Base-by-base conservation (phyloP, 2,113 vertebrate genomes). In the Psittacula cyanocephala region DNA sequence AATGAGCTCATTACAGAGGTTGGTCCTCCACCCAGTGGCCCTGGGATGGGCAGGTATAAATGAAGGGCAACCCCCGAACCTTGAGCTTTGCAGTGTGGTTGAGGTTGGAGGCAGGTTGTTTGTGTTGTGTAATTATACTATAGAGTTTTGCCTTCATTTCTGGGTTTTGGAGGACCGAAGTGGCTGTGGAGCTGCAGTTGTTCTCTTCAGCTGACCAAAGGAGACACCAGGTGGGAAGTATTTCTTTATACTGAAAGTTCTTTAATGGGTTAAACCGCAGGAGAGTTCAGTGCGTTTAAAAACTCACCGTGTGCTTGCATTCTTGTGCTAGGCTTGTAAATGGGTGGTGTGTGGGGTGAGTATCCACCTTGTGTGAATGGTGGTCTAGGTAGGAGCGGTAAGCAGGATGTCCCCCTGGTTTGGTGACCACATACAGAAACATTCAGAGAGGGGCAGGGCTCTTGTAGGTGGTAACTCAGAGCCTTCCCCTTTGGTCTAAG, bases 1-100 rank as follows among this genome's bases (percentile, higher is more conserved):
- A 6, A 7, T 1, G 7, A 57, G n/a, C 17, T 64, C 1, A 0
- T 20, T 31, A 49, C 2, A 20, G 6, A 29, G 6, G 27, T 59
- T 16, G 47, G 8, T 2, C 10, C 13, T 18, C 15, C 27, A 33
- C 31, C 18, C 23, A 19, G 17, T 1, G 5, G 31, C 5, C 17
- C 13, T n/a, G 17, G 15, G 15, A 5, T 6, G 17, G 31, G 49
- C 0, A 13, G 55, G 9, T 67, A 35, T 65, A 91, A 89, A 70
- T 59, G 44, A 62, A 44, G 39, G 28, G 8, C 4, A 52, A 31
- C 4, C 3, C 6, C 9, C 1, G 5, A 1, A 4, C 1, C 0
- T 0, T 2, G 1, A 2, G 2, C 1, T 5, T 5, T 6, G 0
- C 0, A 1, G 10, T 2, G 4, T 19, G 17, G 33, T 3, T n/a